phyloP scores from a whole-genome alignment of 2,113 vertebrate species.

The Lipotes vexillifer region DNA sequence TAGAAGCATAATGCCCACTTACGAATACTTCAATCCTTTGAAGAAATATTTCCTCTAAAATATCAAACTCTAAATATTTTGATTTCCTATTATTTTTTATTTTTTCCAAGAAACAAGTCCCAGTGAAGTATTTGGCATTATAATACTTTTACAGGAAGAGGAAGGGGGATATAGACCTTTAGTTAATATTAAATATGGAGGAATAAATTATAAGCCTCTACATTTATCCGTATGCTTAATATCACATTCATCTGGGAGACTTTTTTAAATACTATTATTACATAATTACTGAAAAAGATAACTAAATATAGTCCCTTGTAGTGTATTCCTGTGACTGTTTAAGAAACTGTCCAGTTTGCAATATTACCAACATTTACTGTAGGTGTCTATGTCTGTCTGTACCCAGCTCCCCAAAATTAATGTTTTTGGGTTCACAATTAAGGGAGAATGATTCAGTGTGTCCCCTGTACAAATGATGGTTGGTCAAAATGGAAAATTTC shows the following conservation, averaged over 20 bases:
- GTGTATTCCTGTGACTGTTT: background rate
- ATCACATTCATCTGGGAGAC: background rate
- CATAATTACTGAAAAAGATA: background rate
- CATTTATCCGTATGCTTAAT: background rate
- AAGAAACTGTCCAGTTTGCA: background rate
- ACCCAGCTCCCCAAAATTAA: background rate
- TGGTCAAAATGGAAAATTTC: background rate
- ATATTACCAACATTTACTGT: background rate
- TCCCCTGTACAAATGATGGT: background rate
- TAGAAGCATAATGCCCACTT: background rate
- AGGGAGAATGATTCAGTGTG: background rate
- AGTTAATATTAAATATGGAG: background rate
- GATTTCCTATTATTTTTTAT: background rate
- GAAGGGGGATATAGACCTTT: background rate
- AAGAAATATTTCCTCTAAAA: constrained; percentile 10
- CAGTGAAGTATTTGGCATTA: background rate
- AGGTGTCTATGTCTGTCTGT: background rate
- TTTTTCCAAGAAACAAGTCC: background rate
- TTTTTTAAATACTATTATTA: background rate
- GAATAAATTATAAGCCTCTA: background rate
- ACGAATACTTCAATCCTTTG: background rate
- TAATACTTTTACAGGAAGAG: background rate
- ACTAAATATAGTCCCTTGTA: background rate
- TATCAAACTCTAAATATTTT: background rate
- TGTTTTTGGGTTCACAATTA: background rate